These are phyloP conservation scores for Nysson spinosus DNA, from an alignment of 2,888 invertebrate species.

Conservation along the genomic window DNA sequence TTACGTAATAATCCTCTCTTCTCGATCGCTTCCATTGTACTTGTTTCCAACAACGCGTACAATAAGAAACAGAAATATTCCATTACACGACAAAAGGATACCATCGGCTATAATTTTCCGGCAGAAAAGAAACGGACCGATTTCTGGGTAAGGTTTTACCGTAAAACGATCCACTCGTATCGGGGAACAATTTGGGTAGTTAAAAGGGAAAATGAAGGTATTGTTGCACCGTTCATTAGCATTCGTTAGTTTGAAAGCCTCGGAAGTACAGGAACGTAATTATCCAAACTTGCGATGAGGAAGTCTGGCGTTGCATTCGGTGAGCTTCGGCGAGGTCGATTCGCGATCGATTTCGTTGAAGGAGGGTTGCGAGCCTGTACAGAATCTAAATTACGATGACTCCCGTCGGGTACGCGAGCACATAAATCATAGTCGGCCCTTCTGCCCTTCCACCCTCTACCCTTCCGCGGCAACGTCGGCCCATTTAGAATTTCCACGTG, in stretches of 20 bases:
- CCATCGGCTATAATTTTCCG: too few relatives aligned
- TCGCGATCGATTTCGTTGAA: constrained; percentile 46
- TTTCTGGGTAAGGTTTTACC: too few relatives aligned
- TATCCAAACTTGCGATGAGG: constrained; percentile 5
- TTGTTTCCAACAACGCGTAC: too few relatives aligned
- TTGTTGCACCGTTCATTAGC: not conserved
- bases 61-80: too few relatives aligned
- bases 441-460: constrained; percentile 18
- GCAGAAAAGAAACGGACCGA: too few relatives aligned
- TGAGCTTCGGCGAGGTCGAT: constrained; percentile 11
- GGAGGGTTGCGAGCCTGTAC: constrained; percentile 28
- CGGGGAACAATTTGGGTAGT: too few relatives aligned
- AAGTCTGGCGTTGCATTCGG: constrained; percentile 1
- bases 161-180: too few relatives aligned
- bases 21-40: too few relatives aligned
- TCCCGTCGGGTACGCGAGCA: constrained; percentile 20
- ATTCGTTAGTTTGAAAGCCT: not conserved
- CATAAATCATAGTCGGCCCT: constrained; percentile 56
- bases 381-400: constrained; percentile 55
- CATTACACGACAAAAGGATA: too few relatives aligned
- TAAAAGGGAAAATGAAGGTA: not conserved
- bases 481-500: constrained; percentile 57
- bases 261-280: constrained; percentile 5
- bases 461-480: too few relatives aligned
- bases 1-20: too few relatives aligned